Conservation (phyloP, 2,113 vertebrate genomes). For the Cranoglanis bouderius region DNA sequence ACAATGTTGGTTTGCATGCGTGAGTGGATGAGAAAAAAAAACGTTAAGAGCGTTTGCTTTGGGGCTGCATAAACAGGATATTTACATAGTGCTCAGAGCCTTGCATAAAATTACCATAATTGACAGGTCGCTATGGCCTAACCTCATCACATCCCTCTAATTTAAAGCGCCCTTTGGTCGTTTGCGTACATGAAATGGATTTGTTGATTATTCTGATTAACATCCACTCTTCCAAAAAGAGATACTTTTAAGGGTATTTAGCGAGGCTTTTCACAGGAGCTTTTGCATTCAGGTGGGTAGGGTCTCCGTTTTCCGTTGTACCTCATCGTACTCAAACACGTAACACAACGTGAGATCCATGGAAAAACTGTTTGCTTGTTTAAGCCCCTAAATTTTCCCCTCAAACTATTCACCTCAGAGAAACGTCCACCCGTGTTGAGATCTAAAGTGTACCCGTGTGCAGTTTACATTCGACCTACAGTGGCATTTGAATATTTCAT, state of each 20-base stretch:
- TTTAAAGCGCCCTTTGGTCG: conserved; percentile 28
- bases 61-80: conserved; percentile 67
- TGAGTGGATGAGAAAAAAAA: conserved; percentile 51
- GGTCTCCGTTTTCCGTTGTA: background rate
- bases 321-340: background rate
- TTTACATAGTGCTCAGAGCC: conserved; percentile 62
- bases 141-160: conserved; percentile 31
- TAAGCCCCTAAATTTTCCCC: background rate
- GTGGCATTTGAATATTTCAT: conserved; percentile 14
- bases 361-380: background rate
- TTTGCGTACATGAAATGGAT: background rate
- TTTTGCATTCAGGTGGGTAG: background rate
- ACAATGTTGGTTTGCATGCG: conserved; percentile 11
- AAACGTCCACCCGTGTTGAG: background rate
- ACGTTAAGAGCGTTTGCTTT: conserved; percentile 69
- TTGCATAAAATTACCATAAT: conserved; percentile 39
- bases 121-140: conserved; percentile 26
- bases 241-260: background rate
- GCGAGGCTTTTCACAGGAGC: background rate
- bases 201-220: conserved; percentile 22
- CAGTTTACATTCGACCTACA: background rate
- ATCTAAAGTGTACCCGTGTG: background rate
- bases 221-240: background rate
- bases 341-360: background rate
- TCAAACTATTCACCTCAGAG: background rate